Evolutionary conservation across 2,113 vertebrate genomes (phyloP).

Genomic region (Origma solitaria): DNA sequence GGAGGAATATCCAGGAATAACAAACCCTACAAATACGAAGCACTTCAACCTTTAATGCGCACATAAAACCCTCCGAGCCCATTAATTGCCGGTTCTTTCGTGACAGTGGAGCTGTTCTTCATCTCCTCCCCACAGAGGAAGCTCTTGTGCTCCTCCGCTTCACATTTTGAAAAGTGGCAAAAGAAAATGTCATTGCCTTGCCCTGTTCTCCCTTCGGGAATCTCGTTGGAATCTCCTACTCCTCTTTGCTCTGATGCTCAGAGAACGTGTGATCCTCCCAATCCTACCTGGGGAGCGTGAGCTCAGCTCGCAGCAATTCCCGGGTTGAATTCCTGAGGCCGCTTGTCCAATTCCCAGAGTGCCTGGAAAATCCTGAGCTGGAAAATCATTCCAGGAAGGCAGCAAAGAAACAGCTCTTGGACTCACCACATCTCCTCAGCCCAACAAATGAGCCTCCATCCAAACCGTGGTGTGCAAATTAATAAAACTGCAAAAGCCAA

Average conservation of each 20-base stretch:
- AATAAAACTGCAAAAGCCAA: not conserved
- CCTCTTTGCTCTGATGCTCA: not conserved
- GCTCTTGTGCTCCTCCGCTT: not conserved
- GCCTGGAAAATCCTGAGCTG: not conserved
- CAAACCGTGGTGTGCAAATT: accelerated
- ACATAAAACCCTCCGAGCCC: not conserved
- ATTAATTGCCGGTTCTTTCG: not conserved
- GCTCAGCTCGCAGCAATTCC: not conserved
- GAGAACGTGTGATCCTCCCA: accelerated
- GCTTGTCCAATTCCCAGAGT: not conserved
- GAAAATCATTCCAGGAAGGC: not conserved
- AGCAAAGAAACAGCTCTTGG: not conserved
- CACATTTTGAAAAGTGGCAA: not conserved
- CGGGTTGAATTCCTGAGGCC: not conserved
- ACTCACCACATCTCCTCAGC: not conserved
- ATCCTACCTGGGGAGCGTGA: not conserved
- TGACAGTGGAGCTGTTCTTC: not conserved
- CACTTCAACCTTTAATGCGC: conserved; percentile 28
- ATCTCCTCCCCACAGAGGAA: not conserved
- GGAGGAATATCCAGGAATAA: conserved; percentile 50
- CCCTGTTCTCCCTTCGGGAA: not conserved
- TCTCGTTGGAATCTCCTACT: not conserved
- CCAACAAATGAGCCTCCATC: not conserved
- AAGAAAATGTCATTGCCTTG: not conserved
- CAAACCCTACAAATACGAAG: not conserved